These are phyloP conservation scores for Euplagia quadripunctaria DNA, from an alignment of 2,888 invertebrate species.

Conservation along the genomic window DNA sequence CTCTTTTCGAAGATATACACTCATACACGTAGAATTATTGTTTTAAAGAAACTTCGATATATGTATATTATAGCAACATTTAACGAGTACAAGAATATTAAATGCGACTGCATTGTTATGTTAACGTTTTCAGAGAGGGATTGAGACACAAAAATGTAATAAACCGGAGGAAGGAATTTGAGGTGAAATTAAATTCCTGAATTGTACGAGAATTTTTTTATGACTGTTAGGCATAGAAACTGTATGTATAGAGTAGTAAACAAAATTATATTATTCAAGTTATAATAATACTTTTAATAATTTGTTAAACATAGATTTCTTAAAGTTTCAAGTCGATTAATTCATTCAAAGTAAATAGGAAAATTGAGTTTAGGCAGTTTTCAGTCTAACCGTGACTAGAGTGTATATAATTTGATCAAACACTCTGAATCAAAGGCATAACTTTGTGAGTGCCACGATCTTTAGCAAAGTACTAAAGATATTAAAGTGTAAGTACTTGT, in stretches of 20 bases:
- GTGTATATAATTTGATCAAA: not conserved
- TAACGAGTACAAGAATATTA: not conserved
- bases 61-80: not conserved
- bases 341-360: not conserved
- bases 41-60: not conserved
- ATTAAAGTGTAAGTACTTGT: not conserved
- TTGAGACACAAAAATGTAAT: not conserved
- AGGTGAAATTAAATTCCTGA: not conserved
- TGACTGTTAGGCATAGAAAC: no score
- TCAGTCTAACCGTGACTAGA: not conserved
- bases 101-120: not conserved
- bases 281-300: no score
- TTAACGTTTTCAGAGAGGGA: not conserved
- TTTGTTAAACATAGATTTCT: no score
- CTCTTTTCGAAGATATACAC: no score
- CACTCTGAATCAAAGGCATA: not conserved
- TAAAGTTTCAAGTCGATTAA: no score
- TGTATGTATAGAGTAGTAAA: no score
- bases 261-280: no score
- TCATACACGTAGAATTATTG: not conserved
- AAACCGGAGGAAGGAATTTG: not conserved
- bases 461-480: not conserved
- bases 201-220: not conserved
- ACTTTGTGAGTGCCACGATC: not conserved
- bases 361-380: not conserved